Percentiles rank a stretch among this genome's conserved stretches.
phyloP scores from a whole-genome alignment of 2,113 vertebrate genomes.

The Archocentrus centrarchus region DNA sequence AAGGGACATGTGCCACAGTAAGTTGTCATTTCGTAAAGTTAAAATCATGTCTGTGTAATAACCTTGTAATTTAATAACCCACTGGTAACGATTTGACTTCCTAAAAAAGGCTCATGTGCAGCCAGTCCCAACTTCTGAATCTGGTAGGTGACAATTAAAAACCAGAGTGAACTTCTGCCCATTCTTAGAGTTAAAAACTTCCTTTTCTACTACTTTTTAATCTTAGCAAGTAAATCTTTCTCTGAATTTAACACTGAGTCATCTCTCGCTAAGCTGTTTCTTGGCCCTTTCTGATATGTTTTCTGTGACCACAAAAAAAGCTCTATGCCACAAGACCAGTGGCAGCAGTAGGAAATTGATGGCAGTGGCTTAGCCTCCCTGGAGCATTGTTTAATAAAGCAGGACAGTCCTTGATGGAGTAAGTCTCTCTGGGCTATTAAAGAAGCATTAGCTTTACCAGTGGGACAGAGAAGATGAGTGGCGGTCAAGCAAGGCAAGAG shows the following conservation, averaged over 20 bases:
- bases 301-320: slow-evolving; percentile 19
- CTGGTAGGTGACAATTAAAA: slow-evolving; percentile 2
- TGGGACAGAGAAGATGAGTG: slow-evolving; percentile 39
- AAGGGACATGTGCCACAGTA: neutral
- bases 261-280: neutral
- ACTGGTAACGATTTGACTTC: neutral
- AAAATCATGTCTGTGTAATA: neutral
- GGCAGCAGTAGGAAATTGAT: slow-evolving; percentile 12
- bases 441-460: slow-evolving; percentile 53
- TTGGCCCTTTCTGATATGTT: neutral
- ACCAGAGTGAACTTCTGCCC: neutral
- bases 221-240: neutral
- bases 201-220: neutral
- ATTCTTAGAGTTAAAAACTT: neutral
- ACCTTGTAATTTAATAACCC: neutral
- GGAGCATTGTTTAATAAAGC: slow-evolving; percentile 44
- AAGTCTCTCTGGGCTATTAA: slow-evolving; percentile 45
- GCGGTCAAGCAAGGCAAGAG: slow-evolving; percentile 13
- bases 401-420: slow-evolving; percentile 46
- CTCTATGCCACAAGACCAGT: neutral
- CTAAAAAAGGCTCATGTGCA: neutral
- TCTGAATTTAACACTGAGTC: neutral
- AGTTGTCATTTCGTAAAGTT: slow-evolving; percentile 23
- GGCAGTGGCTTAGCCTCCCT: slow-evolving; percentile 31
- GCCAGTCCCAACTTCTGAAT: neutral